Evolutionary conservation across 2,888 invertebrate genomes (phyloP).

Genomic region (Morinoia aosen): DNA sequence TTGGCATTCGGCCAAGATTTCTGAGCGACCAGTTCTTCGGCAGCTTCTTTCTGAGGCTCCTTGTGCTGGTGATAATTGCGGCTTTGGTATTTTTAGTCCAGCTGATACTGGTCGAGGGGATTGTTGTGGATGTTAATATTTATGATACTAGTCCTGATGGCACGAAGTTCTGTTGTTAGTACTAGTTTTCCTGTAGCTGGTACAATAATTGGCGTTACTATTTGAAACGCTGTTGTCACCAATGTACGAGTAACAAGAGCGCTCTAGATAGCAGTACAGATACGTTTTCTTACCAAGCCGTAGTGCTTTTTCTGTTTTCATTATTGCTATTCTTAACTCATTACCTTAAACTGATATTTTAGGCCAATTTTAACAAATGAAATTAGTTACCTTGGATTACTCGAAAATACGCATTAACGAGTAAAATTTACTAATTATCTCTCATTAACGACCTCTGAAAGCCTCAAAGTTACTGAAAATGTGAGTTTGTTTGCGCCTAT

Average conservation of each 20-base stretch:
- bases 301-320: no score
- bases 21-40: not conserved
- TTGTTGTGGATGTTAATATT: not conserved
- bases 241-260: no score
- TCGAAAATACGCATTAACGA: not conserved
- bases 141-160: not conserved
- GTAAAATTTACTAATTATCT: not conserved
- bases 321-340: no score
- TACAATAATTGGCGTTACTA: not conserved
- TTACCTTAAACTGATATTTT: not conserved
- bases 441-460: not conserved
- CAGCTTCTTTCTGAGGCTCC: not conserved
- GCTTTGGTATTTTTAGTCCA: not conserved
- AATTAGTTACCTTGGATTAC: not conserved
- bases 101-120: not conserved
- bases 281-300: no score
- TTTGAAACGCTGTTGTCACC: not conserved
- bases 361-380: not conserved
- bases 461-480: not conserved
- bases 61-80: not conserved
- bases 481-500: not conserved
- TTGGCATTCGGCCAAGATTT: not conserved
- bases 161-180: not conserved
- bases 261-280: no score
- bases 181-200: not conserved